These are phyloP conservation scores for Falco concolor DNA, from an alignment of 2,797 vertebrate genomes.

Conservation along the genomic window DNA sequence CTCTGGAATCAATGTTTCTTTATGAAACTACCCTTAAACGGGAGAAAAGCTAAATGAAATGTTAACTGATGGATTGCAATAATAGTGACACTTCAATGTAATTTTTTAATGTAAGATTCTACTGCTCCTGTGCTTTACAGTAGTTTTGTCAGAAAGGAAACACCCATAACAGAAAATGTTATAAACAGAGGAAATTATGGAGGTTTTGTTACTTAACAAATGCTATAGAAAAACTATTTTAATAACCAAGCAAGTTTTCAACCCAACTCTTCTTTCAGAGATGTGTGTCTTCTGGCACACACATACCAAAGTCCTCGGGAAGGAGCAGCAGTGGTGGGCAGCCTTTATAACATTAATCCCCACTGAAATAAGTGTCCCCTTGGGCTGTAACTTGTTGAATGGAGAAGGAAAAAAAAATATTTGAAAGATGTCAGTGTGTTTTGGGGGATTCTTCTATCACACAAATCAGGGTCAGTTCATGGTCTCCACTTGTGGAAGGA, in stretches of 20 bases:
- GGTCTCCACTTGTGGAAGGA: background rate
- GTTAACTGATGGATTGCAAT: background rate
- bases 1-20: background rate
- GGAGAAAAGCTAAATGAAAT: background rate
- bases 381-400: background rate
- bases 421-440: background rate
- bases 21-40: background rate
- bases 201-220: background rate
- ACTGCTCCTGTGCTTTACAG: background rate
- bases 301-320: background rate
- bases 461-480: background rate
- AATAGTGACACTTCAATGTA: background rate
- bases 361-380: background rate
- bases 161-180: background rate
- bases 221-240: background rate
- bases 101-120: background rate
- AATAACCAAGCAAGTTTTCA: background rate
- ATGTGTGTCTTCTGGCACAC: background rate
- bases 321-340: background rate
- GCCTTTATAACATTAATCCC: background rate
- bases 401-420: background rate
- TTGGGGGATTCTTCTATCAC: background rate
- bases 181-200: fast-evolving
- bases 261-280: background rate
- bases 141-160: background rate